A percentile compares a stretch with the other conserved stretches of the same genome.
These are phyloP conservation scores for Brachyopa scutellaris DNA, from an alignment of 2,888 invertebrate genomes.

Conservation along the genomic window DNA sequence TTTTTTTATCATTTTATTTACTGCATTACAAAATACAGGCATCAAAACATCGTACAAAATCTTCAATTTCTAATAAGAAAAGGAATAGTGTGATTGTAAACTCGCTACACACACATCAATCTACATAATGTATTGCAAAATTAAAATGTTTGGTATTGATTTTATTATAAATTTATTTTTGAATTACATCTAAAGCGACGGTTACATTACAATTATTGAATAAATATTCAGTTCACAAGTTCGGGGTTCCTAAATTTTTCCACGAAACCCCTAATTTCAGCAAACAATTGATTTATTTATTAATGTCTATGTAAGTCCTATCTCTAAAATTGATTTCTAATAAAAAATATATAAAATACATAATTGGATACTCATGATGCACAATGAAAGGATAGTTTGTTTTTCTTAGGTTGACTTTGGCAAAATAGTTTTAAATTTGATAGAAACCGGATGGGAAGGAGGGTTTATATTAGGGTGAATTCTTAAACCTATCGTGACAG, in stretches of 20 bases:
- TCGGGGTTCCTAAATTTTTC: neutral
- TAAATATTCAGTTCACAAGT: conserved; percentile 51
- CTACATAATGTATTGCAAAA: too few relatives aligned
- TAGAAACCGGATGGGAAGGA: too few relatives aligned
- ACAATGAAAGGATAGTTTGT: too few relatives aligned
- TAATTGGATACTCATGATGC: too few relatives aligned
- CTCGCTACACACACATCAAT: neutral
- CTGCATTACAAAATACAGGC: conserved; percentile 46
- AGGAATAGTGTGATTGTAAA: neutral
- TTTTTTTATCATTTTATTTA: conserved; percentile 32
- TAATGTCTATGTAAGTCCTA: neutral
- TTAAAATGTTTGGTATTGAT: conserved; percentile 9
- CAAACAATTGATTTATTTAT: conserved; percentile 50
- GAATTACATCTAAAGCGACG: conserved; percentile 48
- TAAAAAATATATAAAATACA: too few relatives aligned
- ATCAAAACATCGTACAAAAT: conserved; percentile 41
- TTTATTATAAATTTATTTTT: neutral
- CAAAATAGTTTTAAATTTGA: too few relatives aligned
- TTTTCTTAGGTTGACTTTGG: too few relatives aligned
- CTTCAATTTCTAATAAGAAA: conserved; percentile 3
- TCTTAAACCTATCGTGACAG: too few relatives aligned
- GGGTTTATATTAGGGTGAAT: too few relatives aligned
- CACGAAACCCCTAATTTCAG: conserved; percentile 31
- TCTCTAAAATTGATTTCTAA: conserved; percentile 13
- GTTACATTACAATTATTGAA: conserved; percentile 35